These are phyloP conservation scores for Lamprotornis superbus DNA, from an alignment of 2,113 vertebrate species.

Conservation along the genomic window DNA sequence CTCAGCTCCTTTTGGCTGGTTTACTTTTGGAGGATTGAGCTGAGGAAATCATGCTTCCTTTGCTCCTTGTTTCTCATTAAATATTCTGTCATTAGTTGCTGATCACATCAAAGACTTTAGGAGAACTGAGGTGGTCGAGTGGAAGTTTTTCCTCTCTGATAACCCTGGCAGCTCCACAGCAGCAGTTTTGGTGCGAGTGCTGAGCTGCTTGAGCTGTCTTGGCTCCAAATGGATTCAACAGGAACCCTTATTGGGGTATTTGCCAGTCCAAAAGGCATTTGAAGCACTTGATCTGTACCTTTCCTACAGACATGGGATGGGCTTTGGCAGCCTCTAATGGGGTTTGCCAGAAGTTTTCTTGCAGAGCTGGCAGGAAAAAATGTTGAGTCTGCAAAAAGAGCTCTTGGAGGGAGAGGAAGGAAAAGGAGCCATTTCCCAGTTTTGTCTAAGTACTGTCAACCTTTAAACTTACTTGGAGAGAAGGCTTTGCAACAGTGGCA, in stretches of 20 bases:
- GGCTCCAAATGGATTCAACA: background rate
- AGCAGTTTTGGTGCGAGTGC: background rate
- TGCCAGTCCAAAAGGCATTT: background rate
- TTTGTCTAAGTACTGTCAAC: background rate
- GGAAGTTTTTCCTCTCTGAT: background rate
- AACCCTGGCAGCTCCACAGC: background rate
- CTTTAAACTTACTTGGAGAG: background rate
- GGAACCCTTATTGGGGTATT: background rate
- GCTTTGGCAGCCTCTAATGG: background rate
- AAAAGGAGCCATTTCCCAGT: background rate
- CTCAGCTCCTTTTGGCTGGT: background rate
- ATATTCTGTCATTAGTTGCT: background rate
- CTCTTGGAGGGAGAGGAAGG: background rate
- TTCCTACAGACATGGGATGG: background rate
- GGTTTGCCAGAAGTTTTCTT: background rate
- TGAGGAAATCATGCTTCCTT: background rate
- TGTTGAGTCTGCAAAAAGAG: background rate
- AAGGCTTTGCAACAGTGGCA: background rate
- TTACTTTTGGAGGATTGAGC: background rate
- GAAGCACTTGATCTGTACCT: background rate
- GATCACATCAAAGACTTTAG: background rate
- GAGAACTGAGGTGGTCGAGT: background rate
- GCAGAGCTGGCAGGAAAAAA: background rate
- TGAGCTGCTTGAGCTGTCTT: background rate
- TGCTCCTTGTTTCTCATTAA: background rate